These are phyloP conservation scores for Drosophila hamatofila DNA, from an alignment of 2,888 invertebrate species.

Conservation along the genomic window DNA sequence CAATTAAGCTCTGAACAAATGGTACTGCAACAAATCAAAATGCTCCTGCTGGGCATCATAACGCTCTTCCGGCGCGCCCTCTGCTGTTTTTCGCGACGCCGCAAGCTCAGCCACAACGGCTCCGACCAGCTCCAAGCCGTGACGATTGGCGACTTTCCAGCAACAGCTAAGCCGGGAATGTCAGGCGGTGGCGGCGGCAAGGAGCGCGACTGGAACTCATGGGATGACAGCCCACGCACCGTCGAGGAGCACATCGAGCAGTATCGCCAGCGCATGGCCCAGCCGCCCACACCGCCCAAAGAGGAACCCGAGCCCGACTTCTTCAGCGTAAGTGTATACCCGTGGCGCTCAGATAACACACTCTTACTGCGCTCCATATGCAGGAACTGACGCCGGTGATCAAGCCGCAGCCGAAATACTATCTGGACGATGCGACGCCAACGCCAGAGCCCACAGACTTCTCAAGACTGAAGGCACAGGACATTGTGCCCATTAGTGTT, in stretches of 20 bases:
- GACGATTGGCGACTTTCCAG: slow-evolving; percentile 84
- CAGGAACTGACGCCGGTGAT: slow-evolving; percentile 88
- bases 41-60: slow-evolving; percentile 86
- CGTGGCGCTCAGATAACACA: not conserved
- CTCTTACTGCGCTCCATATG: not conserved
- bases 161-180: slow-evolving; percentile 11
- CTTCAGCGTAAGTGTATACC: slow-evolving; percentile 85
- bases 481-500: slow-evolving; percentile 85
- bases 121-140: slow-evolving; percentile 87
- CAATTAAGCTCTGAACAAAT: slow-evolving; percentile 56
- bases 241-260: slow-evolving; percentile 89
- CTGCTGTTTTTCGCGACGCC: slow-evolving; percentile 87
- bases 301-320: slow-evolving; percentile 86
- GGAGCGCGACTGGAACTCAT: slow-evolving; percentile 87
- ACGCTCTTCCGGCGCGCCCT: slow-evolving; percentile 87
- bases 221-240: slow-evolving; percentile 87
- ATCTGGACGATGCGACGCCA: slow-evolving; percentile 84
- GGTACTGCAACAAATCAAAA: slow-evolving; percentile 87
- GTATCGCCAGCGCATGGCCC: slow-evolving; percentile 87
- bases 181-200: slow-evolving; percentile 3
- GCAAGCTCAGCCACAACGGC: slow-evolving; percentile 82
- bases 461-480: slow-evolving; percentile 86
- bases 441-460: slow-evolving; percentile 75
- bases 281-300: slow-evolving; percentile 84
- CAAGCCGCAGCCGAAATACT: slow-evolving; percentile 87